These are phyloP conservation scores for Percopsis transmontana DNA, from an alignment of 2,113 vertebrate genomes.

Conservation along the genomic window DNA sequence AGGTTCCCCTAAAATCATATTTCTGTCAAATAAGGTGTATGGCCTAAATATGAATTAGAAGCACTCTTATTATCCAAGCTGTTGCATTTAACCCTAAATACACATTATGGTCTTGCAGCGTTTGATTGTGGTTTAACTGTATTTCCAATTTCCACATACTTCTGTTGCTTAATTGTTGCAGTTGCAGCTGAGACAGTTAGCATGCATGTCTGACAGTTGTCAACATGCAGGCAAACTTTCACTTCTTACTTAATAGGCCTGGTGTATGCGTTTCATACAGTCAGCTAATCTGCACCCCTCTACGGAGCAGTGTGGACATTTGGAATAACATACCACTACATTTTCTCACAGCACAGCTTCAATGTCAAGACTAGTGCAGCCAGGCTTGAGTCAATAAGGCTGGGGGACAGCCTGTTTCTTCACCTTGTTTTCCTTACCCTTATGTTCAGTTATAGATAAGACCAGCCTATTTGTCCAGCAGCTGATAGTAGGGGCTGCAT, in stretches of 20 bases:
- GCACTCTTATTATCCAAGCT: not conserved
- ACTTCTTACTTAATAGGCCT: not conserved
- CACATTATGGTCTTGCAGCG: not conserved
- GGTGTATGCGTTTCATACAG: too few species aligned
- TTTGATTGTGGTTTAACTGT: not conserved
- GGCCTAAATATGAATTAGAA: not conserved
- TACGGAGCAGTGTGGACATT: not conserved
- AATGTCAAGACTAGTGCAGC: slow-evolving; percentile 59
- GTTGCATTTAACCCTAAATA: not conserved
- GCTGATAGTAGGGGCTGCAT: slow-evolving; percentile 47
- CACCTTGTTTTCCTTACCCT: slow-evolving; percentile 54
- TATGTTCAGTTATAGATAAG: slow-evolving; percentile 69
- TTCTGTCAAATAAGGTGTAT: not conserved
- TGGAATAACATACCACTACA: not conserved
- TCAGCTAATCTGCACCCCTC: not conserved
- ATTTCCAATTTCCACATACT: not conserved
- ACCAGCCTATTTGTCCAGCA: slow-evolving; percentile 59
- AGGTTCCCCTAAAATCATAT: too few species aligned
- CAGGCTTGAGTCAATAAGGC: slow-evolving; percentile 44
- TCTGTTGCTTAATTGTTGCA: not conserved
- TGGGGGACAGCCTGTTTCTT: slow-evolving; percentile 29
- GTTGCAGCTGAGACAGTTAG: too few species aligned
- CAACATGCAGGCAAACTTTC: not conserved
- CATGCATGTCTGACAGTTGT: too few species aligned
- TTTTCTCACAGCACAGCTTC: slow-evolving; percentile 35